Evolutionary conservation across 64 coral and sea anemone species (phyloP).

Genomic region (Pocillopora verrucosa): DNA sequence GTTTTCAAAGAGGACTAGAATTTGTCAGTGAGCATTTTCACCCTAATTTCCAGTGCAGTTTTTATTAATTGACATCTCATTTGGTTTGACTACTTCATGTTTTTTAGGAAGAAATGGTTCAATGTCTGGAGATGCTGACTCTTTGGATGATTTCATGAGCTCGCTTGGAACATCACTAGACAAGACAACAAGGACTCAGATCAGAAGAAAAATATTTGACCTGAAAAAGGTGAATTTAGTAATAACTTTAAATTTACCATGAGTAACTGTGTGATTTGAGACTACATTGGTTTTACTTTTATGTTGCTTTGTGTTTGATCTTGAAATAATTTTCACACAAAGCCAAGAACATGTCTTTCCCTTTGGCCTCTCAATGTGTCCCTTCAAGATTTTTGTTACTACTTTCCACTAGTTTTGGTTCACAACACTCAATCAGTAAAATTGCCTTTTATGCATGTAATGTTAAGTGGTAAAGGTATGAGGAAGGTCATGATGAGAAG

Average conservation of each 20-base stretch:
- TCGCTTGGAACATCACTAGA: constrained; percentile 75
- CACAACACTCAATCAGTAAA: no score
- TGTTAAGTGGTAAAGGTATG: no score
- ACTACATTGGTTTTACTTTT: no score
- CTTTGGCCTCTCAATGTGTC: no score
- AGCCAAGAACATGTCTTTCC: no score
- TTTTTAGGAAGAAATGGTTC: constrained; percentile 9
- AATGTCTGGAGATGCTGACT: constrained; percentile 56
- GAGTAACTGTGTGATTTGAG: background rate
- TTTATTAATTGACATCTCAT: background rate
- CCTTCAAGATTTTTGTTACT: no score
- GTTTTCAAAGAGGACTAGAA: no score
- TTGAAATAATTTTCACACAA: no score
- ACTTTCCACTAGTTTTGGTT: background rate
- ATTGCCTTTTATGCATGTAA: no score
- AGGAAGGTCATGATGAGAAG: no score
- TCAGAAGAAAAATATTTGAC: constrained; percentile 89
- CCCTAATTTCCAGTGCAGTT: background rate
- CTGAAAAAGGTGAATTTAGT: constrained; percentile 75
- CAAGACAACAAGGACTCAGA: constrained; percentile 74
- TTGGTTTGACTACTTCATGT: background rate
- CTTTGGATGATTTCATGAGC: constrained; percentile 85
- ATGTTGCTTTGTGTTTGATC: no score
- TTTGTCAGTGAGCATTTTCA: no score
- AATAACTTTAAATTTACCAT: background rate